Evolutionary conservation across 1,140 invertebrate genomes (phyloP).

Genomic region (Mycetomoellerius zeteki): DNA sequence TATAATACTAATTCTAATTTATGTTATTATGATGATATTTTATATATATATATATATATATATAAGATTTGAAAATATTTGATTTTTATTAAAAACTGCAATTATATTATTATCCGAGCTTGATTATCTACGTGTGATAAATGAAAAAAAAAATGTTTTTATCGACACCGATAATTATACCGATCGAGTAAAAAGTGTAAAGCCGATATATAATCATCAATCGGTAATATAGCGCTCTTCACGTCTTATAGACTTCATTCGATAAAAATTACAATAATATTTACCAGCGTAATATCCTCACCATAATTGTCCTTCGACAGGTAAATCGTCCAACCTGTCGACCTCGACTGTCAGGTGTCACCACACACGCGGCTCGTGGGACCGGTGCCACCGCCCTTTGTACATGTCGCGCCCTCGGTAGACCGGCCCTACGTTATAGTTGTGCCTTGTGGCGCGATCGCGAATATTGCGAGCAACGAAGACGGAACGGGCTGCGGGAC

Average conservation of each 20-base stretch:
- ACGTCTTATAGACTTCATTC: no score
- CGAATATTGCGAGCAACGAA: no score
- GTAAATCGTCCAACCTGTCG: not conserved
- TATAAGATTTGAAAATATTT: no score
- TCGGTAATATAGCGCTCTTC: not conserved
- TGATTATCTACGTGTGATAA: no score
- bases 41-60: no score
- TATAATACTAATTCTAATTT: no score
- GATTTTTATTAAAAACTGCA: no score
- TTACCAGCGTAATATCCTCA: not conserved
- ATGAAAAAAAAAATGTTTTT: no score
- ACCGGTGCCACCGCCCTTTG: conserved; percentile 60
- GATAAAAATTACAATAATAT: not conserved
- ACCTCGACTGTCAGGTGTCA: not conserved
- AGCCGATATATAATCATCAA: not conserved
- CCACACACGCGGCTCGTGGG: not conserved
- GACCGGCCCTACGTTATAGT: conserved; percentile 22
- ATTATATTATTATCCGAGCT: no score
- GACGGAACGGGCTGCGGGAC: not conserved
- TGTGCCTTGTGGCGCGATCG: conserved; percentile 16
- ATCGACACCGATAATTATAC: no score
- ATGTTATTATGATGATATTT: no score
- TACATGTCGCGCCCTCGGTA: conserved; percentile 50
- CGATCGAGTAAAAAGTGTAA: no score
- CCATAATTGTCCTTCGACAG: not conserved